Evolutionary conservation across 2,113 vertebrate genomes (phyloP).

Genomic region (Conger conger): DNA sequence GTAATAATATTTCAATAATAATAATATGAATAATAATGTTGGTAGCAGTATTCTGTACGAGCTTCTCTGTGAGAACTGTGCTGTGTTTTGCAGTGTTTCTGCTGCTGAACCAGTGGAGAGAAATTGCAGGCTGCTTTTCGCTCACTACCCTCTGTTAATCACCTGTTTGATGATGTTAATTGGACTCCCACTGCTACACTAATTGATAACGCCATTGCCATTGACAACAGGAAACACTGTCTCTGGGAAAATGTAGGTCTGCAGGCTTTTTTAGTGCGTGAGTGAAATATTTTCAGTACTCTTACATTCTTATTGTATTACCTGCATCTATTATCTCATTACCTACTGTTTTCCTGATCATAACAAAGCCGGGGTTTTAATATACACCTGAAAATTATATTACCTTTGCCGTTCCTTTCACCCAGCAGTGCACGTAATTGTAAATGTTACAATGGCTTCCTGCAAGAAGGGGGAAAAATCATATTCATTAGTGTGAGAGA

Average conservation of each 20-base stretch:
- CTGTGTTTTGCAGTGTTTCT: constrained; percentile 8
- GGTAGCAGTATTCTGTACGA: neutral
- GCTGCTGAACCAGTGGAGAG: neutral
- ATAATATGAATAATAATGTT: neutral
- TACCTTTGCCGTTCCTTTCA: constrained; percentile 42
- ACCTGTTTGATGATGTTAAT: constrained; percentile 81
- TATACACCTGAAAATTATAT: constrained; percentile 52
- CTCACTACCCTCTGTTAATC: constrained; percentile 72
- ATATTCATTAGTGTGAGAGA: neutral
- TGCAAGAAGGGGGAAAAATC: neutral
- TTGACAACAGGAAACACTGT: constrained; percentile 70
- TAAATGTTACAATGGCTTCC: constrained; percentile 13
- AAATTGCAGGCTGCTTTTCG: constrained; percentile 14
- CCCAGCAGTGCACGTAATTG: neutral
- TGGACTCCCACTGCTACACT: constrained; percentile 78
- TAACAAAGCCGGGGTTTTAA: constrained; percentile 25
- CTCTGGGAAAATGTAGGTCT: constrained; percentile 25
- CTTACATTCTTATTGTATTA: constrained; percentile 28
- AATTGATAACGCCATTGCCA: constrained; percentile 76
- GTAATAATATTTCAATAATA: too few relatives aligned
- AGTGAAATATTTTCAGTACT: constrained; percentile 29
- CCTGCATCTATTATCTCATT: constrained; percentile 27
- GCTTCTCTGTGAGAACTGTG: neutral
- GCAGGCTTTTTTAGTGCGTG: constrained; percentile 17
- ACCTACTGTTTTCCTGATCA: constrained; percentile 27